These are phyloP conservation scores for Zapus hudsonius DNA, from an alignment of 2,113 vertebrate genomes.

Conservation along the genomic window DNA sequence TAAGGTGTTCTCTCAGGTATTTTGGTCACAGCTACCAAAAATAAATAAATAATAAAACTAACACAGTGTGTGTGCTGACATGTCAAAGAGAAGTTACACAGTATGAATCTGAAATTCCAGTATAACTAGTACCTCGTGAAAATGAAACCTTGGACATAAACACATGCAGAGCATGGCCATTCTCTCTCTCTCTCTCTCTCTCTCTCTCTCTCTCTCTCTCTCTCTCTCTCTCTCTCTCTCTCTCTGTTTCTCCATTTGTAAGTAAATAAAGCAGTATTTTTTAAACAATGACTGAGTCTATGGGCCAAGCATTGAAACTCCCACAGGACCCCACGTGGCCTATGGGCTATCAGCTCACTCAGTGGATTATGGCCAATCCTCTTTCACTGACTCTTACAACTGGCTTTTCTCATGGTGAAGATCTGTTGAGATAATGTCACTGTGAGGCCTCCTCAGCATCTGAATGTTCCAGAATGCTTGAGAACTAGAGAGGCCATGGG, in stretches of 20 bases:
- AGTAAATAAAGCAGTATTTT: too few species aligned
- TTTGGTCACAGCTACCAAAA: neutral
- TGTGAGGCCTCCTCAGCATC: neutral
- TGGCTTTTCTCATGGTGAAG: accelerated
- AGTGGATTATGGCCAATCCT: accelerated
- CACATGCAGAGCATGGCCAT: neutral
- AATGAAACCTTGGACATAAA: neutral
- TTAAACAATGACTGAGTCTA: too few species aligned
- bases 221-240: too few species aligned
- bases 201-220: too few species aligned
- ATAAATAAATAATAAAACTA: too few species aligned
- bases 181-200: too few species aligned
- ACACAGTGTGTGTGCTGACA: neutral
- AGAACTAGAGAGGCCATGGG: neutral
- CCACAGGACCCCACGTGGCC: accelerated
- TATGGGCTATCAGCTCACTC: accelerated
- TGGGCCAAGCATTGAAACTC: too few species aligned
- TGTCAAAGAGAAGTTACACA: neutral
- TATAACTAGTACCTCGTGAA: neutral
- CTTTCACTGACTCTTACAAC: neutral
- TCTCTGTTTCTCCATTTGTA: too few species aligned
- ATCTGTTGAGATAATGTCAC: accelerated
- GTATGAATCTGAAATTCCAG: neutral
- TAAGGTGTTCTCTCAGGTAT: neutral
- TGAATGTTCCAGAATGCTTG: neutral